phyloP scores from a whole-genome alignment of 2,888 invertebrate genomes.

The Brassicogethes aeneus region DNA sequence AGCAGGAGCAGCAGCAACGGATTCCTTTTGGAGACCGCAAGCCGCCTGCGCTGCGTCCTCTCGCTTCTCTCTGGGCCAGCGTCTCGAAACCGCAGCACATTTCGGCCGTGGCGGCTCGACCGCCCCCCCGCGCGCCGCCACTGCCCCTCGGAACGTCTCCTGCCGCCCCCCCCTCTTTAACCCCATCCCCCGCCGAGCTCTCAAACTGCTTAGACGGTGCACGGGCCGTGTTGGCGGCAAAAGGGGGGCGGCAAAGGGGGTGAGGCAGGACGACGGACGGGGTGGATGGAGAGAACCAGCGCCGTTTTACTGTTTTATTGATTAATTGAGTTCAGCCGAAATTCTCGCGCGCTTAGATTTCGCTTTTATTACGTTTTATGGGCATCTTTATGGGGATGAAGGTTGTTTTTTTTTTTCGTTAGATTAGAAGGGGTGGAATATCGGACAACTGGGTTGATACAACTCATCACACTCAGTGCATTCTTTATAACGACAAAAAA shows the following conservation, averaged over 20 bases:
- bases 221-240: constrained; percentile 40
- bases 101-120: constrained; percentile 32
- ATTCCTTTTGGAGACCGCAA: constrained; percentile 42
- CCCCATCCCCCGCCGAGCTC: constrained; percentile 24
- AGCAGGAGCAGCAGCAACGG: constrained; percentile 42
- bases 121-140: too few species aligned
- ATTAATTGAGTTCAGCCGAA: constrained; percentile 42
- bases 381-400: constrained; percentile 36
- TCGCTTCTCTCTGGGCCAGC: constrained; percentile 39
- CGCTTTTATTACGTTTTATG: constrained; percentile 39
- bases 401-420: too few species aligned
- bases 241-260: too few species aligned
- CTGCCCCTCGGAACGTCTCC: constrained; percentile 12
- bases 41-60: constrained; percentile 38
- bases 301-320: constrained; percentile 44
- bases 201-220: too few species aligned
- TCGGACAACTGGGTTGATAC: too few species aligned
- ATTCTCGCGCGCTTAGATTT: constrained; percentile 38
- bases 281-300: too few species aligned
- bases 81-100: constrained; percentile 43
- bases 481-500: too few species aligned
- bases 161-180: constrained; percentile 20
- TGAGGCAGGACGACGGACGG: too few species aligned
- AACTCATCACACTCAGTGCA: too few species aligned
- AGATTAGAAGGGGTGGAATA: too few species aligned